Evolutionary conservation across 23 tunicate genomes (phyloP), one percentile per base, ranked within the genome.

Genomic region (Clavelina lepadiformis): DNA sequence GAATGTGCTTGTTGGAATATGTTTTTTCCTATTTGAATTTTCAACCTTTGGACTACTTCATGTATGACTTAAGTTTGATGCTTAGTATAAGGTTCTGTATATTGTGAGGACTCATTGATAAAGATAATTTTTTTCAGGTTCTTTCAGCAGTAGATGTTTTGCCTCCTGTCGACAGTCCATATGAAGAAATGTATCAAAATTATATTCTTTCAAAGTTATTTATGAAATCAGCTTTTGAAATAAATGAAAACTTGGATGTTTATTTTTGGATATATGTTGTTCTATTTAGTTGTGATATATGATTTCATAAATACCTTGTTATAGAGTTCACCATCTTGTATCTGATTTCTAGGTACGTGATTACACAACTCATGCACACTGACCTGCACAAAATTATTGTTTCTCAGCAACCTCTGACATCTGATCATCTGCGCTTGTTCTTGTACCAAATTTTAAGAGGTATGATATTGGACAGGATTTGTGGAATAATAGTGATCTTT

Each of bases 361-460:
- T 85, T 27, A 93, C 98, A 1, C 88, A 79, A 11, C 83, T 93
- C 15, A 93, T 93, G 98, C 83, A 82, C 15, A 84, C 94, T 3
- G 98, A 93, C 65, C 55, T 93, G 51, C 94, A 93, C 70, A 93
- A 74, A 73, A 85, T 93, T n/a, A 93, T 93, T 6, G 94, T 79
- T 56, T 85, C 93, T 22, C 75, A 78, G 24, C 93, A 93, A 50
- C 53, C 76, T 23, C 62, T 93, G 5, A 73, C 94, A n/a, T 37
- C 63, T 46, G 88, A 93, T 3, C 98, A 93, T 35, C 52, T 77
- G 2, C 69, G 64, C 34, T 64, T 92, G 15, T 83, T 92, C 32
- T 56, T 86, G 27, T 92, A 92, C 52, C 98, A 92, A 38, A 77
- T 92, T 19, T 44, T 92, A 35, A 56, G 98, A 71, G 98, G 98